Percentiles rank a stretch among this genome's conserved stretches.
Conservation (phyloP, 1,140 invertebrate species). For the Olivierus martensii region DNA sequence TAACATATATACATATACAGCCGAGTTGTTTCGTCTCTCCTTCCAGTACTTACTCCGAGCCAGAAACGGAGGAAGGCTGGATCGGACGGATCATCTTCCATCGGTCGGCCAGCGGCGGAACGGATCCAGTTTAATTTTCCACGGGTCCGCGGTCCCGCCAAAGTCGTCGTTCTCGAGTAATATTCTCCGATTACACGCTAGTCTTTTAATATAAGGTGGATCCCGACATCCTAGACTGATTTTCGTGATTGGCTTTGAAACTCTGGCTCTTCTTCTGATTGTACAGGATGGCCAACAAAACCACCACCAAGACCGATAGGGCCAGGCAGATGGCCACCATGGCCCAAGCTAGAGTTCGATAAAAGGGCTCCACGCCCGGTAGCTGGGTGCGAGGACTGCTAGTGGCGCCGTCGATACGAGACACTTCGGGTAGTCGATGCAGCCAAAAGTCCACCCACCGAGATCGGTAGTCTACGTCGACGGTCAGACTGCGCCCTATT, state of each 20-base stretch:
- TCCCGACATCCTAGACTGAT: conserved; percentile 10
- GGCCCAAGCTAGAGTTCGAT: conserved; percentile 22
- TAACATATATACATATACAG: no score
- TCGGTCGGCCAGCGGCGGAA: no score
- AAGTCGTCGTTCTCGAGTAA: no score
- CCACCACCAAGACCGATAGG: conserved; percentile 18
- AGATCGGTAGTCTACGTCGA: conserved; percentile 8
- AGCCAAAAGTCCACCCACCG: conserved; percentile 17
- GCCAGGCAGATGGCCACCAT: conserved; percentile 21
- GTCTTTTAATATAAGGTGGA: conserved; percentile 24
- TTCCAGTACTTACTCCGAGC: no score
- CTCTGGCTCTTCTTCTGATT: conserved; percentile 21
- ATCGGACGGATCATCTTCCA: no score
- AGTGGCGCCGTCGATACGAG: conserved; percentile 4
- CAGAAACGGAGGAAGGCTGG: no score
- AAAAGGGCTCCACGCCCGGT: conserved; percentile 3
- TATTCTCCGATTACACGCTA: no score
- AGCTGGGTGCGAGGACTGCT: neutral
- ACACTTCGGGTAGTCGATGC: conserved; percentile 12
- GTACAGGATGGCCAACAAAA: conserved; percentile 19
- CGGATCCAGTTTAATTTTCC: no score
- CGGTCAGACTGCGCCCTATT: conserved; percentile 10
- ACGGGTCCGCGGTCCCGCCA: no score
- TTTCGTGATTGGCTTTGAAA: conserved; percentile 18
- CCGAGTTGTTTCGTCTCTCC: no score